Evolutionary conservation across 2,113 vertebrate genomes (phyloP), one percentile per base, ranked within the genome.

Genomic region (Gambusia affinis): DNA sequence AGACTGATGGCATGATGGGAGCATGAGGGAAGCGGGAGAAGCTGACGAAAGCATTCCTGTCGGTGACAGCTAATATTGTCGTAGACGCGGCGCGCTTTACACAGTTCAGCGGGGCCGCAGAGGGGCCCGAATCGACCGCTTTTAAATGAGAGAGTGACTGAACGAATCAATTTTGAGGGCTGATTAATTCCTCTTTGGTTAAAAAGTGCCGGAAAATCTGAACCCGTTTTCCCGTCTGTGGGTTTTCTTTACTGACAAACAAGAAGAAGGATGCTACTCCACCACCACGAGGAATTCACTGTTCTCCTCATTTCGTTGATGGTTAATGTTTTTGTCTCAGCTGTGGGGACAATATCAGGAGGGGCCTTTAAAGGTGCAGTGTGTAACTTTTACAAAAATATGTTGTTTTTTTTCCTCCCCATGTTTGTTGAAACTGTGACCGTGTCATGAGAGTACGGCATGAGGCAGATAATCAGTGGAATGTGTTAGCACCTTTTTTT

Each of bases 1-100:
- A 79, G 88, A 89, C 70, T 79, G 82, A 91, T 88, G 82, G 79
- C 79, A 86, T 76, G 73, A 76, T 62, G 78, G 85, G 83, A 87
- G 88, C 80, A 85, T 79, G 78, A 76, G 80, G 81, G 63, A 85
- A 89, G 79, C 62, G 72, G 67, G 27, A 15, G 35, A 85, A 73
- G 83, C 86, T 90, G 84, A 89, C 51, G 29, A 79, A 79, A 85
- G 82, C 47, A 66, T 86, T 87, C 71, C 42, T 70, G 79, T 73
- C 66, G 64, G 8, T 64, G 72, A 69, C 72, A 61, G 83, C 65
- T 85, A 87, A 80, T 85, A 83, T 81, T 67, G 65, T 66, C 67
- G 70, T 66, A 87, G 66, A 81, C 29, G 27, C 63, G 62, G 67
- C 78, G 28, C 72, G 54, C 72, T 87, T 80, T 29, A 14, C 72